These are phyloP conservation scores for Dendrocincla fuliginosa DNA, from an alignment of 2,797 vertebrate species.

Conservation along the genomic window DNA sequence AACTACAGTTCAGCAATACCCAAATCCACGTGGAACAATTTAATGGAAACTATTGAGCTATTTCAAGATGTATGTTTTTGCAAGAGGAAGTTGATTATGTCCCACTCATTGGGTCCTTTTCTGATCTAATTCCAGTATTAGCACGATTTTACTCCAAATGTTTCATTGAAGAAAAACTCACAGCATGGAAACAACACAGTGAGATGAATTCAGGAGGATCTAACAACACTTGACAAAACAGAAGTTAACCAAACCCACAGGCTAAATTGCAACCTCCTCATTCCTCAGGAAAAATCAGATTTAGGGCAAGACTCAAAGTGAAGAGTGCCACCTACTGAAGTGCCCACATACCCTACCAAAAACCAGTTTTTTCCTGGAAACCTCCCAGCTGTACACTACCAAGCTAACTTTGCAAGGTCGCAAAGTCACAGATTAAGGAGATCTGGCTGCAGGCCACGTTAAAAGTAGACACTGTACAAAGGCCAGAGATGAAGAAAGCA, in stretches of 20 bases:
- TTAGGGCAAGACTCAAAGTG: neutral
- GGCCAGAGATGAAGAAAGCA: neutral
- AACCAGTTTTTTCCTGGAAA: neutral
- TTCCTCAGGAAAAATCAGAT: neutral
- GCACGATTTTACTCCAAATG: neutral
- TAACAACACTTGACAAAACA: neutral
- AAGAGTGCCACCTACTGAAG: constrained; percentile 36
- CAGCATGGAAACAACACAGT: neutral
- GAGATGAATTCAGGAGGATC: neutral
- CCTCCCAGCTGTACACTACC: neutral
- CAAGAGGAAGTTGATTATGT: neutral
- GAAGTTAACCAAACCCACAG: neutral
- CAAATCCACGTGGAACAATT: neutral
- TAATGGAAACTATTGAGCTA: neutral
- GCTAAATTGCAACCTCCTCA: neutral
- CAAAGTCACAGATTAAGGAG: neutral
- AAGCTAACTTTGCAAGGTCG: neutral
- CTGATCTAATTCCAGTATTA: neutral
- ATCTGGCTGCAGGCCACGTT: neutral
- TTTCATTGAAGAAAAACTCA: neutral
- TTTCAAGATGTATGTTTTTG: neutral
- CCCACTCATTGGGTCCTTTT: neutral
- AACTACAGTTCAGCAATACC: neutral
- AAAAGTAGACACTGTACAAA: constrained; percentile 14
- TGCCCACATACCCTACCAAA: neutral